Base-by-base conservation (phyloP, 92 coral and sea anemone species). In the Paragorgia papillata region DNA sequence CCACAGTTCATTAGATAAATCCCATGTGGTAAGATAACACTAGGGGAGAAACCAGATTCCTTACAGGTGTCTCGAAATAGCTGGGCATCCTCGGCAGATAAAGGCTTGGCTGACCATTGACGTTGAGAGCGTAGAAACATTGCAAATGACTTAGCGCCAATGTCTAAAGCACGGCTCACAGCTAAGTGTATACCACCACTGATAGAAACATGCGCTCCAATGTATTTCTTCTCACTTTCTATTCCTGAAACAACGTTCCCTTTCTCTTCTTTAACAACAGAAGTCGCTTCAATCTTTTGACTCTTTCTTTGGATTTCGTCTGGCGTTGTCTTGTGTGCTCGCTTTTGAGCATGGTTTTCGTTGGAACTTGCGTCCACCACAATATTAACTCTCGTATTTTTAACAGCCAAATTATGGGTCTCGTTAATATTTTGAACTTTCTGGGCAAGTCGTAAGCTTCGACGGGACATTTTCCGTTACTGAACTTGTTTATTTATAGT, bases 1-100 rank as follows among this genome's bases (percentile, higher is more conserved):
- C 97, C 97, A 77, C 96, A 92, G 79, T 92, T 92, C 97, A 92
- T 88, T 3, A 92, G 86, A 35, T 92, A 92, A 41, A 90, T 92
- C 1, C 97, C 97, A 62, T 92, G 97, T 1, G 97, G 92, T n/a
- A 92, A 87, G 27, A 92, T 92, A 8, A 87, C 53, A 62, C 62
- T 57, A 29, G 96, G 89, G 0, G 91, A 85, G 76, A 88, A 92
- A 30, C 86, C 86, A 32, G 54, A 65, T 13, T 71, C 49, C 10
- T 69, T 54, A 34, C 97, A 92, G 22, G 96, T 87, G 25, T 88
- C 90, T 61, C 67, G 80, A 62, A 92, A 92, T 1, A 33, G 73
- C 10, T 88, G 70, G 0, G 97, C 97, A 51, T 44, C 80, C 4
- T 86, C 80, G 33, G 85, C 92, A 9, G 83, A 86, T 51, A 92